Percentiles rank a stretch among this genome's conserved stretches.
phyloP scores from a whole-genome alignment of 2,113 vertebrate species.

The Orthonyx spaldingii region DNA sequence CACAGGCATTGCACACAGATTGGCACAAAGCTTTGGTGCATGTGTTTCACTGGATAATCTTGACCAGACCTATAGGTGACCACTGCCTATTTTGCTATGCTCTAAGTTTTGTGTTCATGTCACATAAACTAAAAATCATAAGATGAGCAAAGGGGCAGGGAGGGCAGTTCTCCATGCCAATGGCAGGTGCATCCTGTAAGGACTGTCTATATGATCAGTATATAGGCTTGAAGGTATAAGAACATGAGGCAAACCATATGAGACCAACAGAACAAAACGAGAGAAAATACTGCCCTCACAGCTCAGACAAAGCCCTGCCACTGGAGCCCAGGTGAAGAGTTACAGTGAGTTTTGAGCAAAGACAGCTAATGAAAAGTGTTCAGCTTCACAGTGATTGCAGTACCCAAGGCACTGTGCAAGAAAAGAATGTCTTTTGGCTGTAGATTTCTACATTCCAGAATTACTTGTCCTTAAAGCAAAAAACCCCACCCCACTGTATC shows the following conservation, averaged over 20 bases:
- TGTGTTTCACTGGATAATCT: neutral
- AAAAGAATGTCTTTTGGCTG: neutral
- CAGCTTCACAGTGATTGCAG: neutral
- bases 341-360: neutral
- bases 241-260: neutral
- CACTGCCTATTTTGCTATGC: neutral
- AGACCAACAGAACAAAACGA: neutral
- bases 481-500: accelerated
- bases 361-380: neutral
- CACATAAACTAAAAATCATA: neutral
- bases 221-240: neutral
- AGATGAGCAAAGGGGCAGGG: neutral
- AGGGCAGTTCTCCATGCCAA: neutral
- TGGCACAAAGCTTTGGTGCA: neutral
- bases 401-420: neutral
- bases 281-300: neutral
- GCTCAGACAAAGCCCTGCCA: neutral
- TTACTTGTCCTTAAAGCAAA: neutral
- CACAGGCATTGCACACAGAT: neutral
- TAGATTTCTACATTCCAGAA: neutral
- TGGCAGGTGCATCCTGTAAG: neutral
- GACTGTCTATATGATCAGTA: accelerated
- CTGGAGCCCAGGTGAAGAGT: neutral
- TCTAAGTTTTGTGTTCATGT: neutral
- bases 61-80: neutral